A percentile compares a stretch with the other conserved stretches of the same genome.
These are phyloP conservation scores for Ancistrus triradiatus DNA, from an alignment of 2,113 vertebrate species.

Conservation along the genomic window DNA sequence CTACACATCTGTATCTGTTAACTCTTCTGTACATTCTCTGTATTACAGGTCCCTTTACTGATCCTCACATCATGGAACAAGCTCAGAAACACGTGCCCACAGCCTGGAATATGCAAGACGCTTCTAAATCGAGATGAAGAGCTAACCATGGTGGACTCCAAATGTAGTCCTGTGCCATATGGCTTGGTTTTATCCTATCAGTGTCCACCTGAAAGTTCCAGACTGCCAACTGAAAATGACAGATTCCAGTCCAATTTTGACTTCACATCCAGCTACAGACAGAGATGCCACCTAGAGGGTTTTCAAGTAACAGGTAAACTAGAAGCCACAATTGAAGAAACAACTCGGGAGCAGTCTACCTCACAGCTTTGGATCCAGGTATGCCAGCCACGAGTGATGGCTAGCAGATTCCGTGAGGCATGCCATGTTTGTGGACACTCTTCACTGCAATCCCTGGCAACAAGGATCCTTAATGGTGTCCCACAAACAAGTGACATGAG, in stretches of 20 bases:
- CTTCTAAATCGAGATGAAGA: not conserved
- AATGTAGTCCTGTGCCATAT: constrained; percentile 1
- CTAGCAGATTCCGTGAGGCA: too few species aligned
- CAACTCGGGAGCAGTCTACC: not conserved
- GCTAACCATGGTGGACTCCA: not conserved
- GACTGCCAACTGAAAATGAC: too few species aligned
- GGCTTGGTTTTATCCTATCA: constrained; percentile 2
- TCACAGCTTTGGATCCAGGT: too few species aligned
- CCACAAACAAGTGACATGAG: too few species aligned
- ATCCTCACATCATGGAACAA: not conserved
- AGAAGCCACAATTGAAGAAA: too few species aligned
- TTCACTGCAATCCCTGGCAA: too few species aligned
- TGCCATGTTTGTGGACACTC: too few species aligned
- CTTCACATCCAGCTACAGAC: too few species aligned
- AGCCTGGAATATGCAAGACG: not conserved
- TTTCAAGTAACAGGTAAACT: not conserved
- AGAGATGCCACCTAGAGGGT: too few species aligned
- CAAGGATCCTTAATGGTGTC: too few species aligned
- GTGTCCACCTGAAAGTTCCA: not conserved
- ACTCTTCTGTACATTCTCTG: not conserved
- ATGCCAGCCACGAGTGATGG: too few species aligned
- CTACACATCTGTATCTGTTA: not conserved
- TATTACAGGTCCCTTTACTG: not conserved
- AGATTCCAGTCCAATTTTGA: too few species aligned
- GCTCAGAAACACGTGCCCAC: constrained; percentile 1